Conservation (phyloP, 2,113 vertebrate species). For the Amphilophus citrinellus region DNA sequence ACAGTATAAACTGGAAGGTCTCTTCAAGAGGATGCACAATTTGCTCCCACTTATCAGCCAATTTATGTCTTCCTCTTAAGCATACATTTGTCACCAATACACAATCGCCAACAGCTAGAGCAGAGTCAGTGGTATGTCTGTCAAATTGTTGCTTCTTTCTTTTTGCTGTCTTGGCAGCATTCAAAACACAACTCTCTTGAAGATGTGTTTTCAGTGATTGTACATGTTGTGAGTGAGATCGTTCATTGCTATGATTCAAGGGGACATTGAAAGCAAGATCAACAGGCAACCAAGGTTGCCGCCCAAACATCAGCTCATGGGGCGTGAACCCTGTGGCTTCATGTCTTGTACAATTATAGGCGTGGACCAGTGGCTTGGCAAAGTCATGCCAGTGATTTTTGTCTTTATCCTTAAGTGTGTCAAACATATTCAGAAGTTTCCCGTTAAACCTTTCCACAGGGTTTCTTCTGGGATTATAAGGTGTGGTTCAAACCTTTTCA, state of each 20-base stretch:
- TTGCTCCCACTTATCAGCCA: neutral
- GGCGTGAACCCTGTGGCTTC: neutral
- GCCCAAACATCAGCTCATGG: neutral
- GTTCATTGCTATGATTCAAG: neutral
- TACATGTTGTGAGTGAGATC: neutral
- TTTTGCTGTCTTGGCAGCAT: neutral
- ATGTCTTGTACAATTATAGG: neutral
- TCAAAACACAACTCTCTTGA: neutral
- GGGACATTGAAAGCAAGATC: neutral
- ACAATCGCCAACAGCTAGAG: neutral
- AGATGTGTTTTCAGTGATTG: neutral
- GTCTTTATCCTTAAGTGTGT: neutral
- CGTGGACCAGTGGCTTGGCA: neutral
- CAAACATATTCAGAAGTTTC: neutral
- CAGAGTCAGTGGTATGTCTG: neutral
- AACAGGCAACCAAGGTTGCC: neutral
- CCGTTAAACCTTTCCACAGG: too few species aligned
- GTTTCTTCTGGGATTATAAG: too few species aligned
- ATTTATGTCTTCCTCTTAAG: neutral
- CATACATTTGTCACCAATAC: neutral
- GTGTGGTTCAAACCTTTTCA: too few species aligned
- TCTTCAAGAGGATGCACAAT: neutral
- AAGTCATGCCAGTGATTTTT: neutral
- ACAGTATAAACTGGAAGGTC: neutral
- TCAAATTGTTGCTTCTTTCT: neutral